phyloP scores from a whole-genome alignment of 2,113 vertebrate genomes.

The Phoxinus phoxinus region DNA sequence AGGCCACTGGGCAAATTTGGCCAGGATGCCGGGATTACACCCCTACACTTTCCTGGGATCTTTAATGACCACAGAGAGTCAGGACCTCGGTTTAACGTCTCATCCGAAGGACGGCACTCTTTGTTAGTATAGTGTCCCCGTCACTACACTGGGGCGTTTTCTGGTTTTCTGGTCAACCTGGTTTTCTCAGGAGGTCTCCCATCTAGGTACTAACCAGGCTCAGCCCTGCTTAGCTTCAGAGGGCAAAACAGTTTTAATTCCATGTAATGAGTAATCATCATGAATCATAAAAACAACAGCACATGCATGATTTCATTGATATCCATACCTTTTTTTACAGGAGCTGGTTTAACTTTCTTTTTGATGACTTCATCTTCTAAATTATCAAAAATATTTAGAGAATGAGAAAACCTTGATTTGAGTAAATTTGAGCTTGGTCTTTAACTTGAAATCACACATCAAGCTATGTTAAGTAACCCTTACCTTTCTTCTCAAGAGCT shows the following conservation, averaged over 20 bases:
- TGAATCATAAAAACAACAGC: background rate
- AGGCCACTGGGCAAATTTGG: too few relatives aligned
- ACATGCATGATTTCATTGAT: background rate
- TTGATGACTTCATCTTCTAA: conserved; percentile 11
- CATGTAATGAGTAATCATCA: background rate
- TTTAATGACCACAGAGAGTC: too few relatives aligned
- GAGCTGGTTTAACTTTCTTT: background rate
- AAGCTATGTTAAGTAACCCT: background rate
- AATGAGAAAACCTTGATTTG: background rate
- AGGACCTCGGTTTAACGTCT: too few relatives aligned
- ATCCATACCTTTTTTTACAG: conserved; percentile 18
- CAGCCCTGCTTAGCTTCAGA: too few relatives aligned
- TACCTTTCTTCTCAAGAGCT: conserved; percentile 55
- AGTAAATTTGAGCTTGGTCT: background rate
- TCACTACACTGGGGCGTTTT: too few relatives aligned
- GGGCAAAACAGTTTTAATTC: background rate
- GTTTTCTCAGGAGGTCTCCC: too few relatives aligned
- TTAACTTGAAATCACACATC: background rate
- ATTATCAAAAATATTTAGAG: background rate
- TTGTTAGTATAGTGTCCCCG: too few relatives aligned
- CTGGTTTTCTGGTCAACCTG: too few relatives aligned
- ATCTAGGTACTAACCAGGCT: too few relatives aligned
- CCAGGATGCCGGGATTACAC: too few relatives aligned
- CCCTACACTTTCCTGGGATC: too few relatives aligned
- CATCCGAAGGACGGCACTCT: too few relatives aligned